Evolutionary conservation across 2,113 vertebrate species (phyloP).

Genomic region (Gymnorhina tibicen): DNA sequence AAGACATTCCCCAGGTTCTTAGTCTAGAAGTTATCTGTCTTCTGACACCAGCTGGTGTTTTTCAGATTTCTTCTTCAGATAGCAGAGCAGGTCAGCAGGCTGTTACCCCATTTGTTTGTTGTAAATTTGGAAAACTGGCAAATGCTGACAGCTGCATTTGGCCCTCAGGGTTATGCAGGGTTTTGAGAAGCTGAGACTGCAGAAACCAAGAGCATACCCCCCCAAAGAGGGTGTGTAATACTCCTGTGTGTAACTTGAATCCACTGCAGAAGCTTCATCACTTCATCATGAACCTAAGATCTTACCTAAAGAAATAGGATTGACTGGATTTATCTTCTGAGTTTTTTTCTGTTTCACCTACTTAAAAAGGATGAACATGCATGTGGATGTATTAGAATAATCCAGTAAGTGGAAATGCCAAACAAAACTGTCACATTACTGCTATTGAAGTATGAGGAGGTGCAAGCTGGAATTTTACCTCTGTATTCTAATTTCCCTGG

Average conservation of each 20-base stretch:
- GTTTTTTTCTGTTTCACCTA: background rate
- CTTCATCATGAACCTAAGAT: background rate
- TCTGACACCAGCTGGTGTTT: background rate
- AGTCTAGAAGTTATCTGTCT: background rate
- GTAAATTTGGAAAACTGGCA: background rate
- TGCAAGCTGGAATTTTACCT: background rate
- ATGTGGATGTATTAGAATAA: background rate
- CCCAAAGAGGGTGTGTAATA: rapidly evolving
- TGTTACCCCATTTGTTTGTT: background rate
- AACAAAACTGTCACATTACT: background rate
- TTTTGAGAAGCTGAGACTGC: background rate
- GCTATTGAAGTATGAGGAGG: background rate
- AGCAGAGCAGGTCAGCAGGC: background rate
- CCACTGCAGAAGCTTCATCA: background rate
- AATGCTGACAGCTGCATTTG: background rate
- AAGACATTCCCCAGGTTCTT: background rate
- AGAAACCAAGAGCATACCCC: background rate
- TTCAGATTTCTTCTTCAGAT: background rate
- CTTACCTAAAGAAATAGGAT: background rate
- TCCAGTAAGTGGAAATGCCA: background rate
- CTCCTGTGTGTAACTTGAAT: background rate
- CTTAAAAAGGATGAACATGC: background rate
- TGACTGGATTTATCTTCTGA: background rate
- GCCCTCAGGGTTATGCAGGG: background rate
- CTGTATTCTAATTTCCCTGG: background rate